Conservation (phyloP, 2,888 invertebrate genomes). For the Horisme vitalbata region DNA sequence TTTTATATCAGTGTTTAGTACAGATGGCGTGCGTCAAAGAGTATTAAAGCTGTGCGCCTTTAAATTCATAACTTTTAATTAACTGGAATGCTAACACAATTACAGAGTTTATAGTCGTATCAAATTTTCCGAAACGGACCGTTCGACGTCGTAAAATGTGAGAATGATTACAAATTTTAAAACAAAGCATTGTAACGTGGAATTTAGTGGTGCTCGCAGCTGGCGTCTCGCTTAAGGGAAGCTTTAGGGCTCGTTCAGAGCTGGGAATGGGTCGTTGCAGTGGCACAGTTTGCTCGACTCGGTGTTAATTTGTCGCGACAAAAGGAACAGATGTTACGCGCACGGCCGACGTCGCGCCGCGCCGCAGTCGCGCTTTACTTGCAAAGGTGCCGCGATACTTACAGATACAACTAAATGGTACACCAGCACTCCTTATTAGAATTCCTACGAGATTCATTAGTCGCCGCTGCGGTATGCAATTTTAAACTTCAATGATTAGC, state of each 20-base stretch:
- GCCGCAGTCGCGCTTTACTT: conserved; percentile 27
- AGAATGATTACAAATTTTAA: conserved; percentile 82
- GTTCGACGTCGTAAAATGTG: conserved; percentile 80
- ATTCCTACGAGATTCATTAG: conserved; percentile 31
- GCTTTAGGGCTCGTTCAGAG: conserved; percentile 70
- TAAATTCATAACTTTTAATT: conserved; percentile 83
- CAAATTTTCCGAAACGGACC: conserved; percentile 81
- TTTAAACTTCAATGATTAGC: too few species aligned
- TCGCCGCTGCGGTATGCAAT: too few species aligned
- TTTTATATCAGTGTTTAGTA: conserved; percentile 56
- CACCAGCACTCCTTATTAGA: conserved; percentile 31
- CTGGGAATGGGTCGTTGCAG: conserved; percentile 66
- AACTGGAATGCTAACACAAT: conserved; percentile 80
- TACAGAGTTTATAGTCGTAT: conserved; percentile 80
- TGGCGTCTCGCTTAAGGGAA: conserved; percentile 72
- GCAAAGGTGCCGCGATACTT: conserved; percentile 33
- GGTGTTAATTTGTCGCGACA: conserved; percentile 76
- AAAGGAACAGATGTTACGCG: conserved; percentile 72
- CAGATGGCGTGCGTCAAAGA: conserved; percentile 63
- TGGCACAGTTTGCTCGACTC: conserved; percentile 67
- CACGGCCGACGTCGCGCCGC: conserved; percentile 34
- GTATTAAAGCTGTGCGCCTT: conserved; percentile 68
- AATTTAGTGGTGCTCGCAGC: conserved; percentile 76
- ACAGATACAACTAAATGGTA: conserved; percentile 34
- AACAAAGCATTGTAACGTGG: conserved; percentile 78